phyloP scores from a whole-genome alignment of 2,888 invertebrate species.

The Cosmorhoe ocellata region DNA sequence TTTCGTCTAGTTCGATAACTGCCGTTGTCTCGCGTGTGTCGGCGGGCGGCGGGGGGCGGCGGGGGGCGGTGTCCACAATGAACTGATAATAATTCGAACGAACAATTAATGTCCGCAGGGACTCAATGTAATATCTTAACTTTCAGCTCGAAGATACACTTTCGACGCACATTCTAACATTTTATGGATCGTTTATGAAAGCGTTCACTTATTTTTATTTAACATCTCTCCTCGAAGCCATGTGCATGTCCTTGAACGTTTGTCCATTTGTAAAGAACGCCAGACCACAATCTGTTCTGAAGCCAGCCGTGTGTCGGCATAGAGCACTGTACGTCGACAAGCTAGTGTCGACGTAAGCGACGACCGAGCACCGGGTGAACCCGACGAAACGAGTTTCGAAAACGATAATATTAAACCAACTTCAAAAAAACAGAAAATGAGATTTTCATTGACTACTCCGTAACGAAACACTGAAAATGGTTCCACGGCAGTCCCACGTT shows the following conservation, averaged over 20 bases:
- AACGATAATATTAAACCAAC: too few species aligned
- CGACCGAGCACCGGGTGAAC: too few species aligned
- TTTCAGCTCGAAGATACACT: slow-evolving; percentile 17
- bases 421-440: too few species aligned
- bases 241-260: too few species aligned
- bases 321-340: too few species aligned
- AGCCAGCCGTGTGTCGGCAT: slow-evolving; percentile 7
- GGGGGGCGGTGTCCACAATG: slow-evolving; percentile 10
- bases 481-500: too few species aligned
- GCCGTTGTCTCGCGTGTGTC: too few species aligned
- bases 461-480: too few species aligned
- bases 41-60: too few species aligned
- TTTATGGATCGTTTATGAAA: slow-evolving; percentile 15
- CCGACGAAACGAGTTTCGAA: too few species aligned
- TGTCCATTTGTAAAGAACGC: slow-evolving; percentile 8
- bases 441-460: too few species aligned
- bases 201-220: slow-evolving; percentile 15
- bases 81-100: slow-evolving; percentile 7
- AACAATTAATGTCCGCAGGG: slow-evolving; percentile 13
- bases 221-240: slow-evolving; percentile 10
- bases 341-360: too few species aligned
- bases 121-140: slow-evolving; percentile 12
- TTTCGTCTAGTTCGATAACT: slow-evolving; percentile 33
- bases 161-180: slow-evolving; percentile 12
- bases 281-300: slow-evolving; percentile 13